phyloP scores from a whole-genome alignment of 2,113 vertebrate genomes.

The Pardalotus punctatus region DNA sequence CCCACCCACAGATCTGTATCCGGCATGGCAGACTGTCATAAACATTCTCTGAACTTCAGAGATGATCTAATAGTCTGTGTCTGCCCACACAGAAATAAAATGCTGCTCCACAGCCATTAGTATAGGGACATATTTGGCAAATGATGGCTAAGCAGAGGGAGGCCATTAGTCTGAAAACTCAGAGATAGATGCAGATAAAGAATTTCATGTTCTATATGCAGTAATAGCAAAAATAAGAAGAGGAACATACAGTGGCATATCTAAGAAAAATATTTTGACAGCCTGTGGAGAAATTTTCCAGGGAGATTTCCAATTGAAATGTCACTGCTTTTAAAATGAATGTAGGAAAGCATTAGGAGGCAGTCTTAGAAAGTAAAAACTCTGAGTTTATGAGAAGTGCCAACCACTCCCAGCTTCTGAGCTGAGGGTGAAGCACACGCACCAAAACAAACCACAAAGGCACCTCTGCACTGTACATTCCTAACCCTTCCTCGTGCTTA shows the following conservation, averaged over 20 bases:
- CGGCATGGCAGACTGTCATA: not conserved
- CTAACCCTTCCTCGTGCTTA: fast-evolving
- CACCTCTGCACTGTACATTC: not conserved
- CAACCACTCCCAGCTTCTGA: not conserved
- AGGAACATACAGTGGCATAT: not conserved
- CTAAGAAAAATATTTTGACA: conserved; percentile 55
- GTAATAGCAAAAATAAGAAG: conserved; percentile 12
- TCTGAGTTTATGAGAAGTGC: not conserved
- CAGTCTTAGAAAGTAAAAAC: not conserved
- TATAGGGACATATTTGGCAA: not conserved
- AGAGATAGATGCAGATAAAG: not conserved
- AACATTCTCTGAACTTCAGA: not conserved
- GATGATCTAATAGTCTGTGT: not conserved
- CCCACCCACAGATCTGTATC: not conserved
- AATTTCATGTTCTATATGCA: not conserved
- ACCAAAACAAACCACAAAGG: not conserved
- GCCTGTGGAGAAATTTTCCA: not conserved
- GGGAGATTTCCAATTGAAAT: not conserved
- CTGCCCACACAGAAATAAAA: not conserved
- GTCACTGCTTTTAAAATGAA: not conserved
- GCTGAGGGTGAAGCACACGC: not conserved
- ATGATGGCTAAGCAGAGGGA: not conserved
- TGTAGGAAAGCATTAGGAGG: not conserved
- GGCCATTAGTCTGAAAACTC: not conserved
- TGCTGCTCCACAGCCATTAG: not conserved